Base-by-base conservation (phyloP, 2,113 vertebrate species). In the Atlantisia rogersi region DNA sequence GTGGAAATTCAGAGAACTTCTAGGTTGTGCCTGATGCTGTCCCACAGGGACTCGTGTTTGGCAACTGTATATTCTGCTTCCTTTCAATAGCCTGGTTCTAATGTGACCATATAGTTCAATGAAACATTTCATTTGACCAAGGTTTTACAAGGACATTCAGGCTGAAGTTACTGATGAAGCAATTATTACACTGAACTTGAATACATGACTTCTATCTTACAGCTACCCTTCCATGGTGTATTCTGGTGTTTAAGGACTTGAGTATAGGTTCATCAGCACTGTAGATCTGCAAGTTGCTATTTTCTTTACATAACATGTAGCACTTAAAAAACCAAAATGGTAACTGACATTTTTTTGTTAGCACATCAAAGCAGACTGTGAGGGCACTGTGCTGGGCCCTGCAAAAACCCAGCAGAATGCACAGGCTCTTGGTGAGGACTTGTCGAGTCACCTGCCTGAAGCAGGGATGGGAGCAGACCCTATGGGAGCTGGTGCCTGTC, bases 141-240 rank as follows among this genome's bases (percentile, higher is more conserved):
- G 7, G 28, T 17, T 44, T 92, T 90, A 37, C 67, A 9, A 82
- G 53, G 44, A 12, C 2, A 0, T 69, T 24, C 18, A 77, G 31
- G 37, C 31, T 86, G 68, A 65, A 50, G 19, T 42, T 68, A 12
- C 42, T 80, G 79, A 37, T 65, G 17, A 79, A 90, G 31, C 13
- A 35, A 13, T 12, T 12, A 4, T 58, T 63, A 6, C 0, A 0
- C 19, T 81, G 63, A 64, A 50, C 39, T 0, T 1, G 62, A 76
- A 28, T 8, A 2, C 0, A 1, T 5, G 5, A 22, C 44, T 87
- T 69, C 29, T 6, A 0, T 69, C 4, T 17, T 44, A 2, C 0
- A 5, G 10, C 21, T 53, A 2, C 31, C 2, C 2, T 26, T 59
- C 12, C 1, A 0, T 6, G 12, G 22, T 44, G 26, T 40, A 8